phyloP scores from a whole-genome alignment of 2,113 vertebrate species.

The Cnemophilus loriae region DNA sequence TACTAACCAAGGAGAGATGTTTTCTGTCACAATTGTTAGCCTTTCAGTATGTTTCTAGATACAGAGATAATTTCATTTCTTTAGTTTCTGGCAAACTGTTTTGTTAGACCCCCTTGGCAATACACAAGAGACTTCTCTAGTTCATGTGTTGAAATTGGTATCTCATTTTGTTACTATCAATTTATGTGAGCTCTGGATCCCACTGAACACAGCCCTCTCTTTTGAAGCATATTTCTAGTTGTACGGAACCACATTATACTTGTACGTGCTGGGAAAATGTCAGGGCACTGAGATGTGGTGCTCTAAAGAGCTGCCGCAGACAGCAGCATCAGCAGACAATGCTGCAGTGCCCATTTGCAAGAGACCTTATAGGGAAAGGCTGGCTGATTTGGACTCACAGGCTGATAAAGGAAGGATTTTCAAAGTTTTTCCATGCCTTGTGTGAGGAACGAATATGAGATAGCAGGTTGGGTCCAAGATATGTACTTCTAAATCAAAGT shows the following conservation, averaged over 20 bases:
- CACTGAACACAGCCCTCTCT: neutral
- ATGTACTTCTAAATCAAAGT: neutral
- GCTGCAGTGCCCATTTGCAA: neutral
- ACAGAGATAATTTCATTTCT: neutral
- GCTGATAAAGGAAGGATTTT: neutral
- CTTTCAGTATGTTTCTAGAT: constrained; percentile 45
- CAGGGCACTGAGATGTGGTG: neutral
- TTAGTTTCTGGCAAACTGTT: constrained; percentile 17
- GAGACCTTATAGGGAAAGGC: neutral
- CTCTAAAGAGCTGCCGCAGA: neutral
- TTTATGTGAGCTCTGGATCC: neutral
- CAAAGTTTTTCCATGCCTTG: neutral
- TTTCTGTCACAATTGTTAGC: neutral
- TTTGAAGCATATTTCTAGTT: neutral
- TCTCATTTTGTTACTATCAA: neutral
- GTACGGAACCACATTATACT: neutral
- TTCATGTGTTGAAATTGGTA: neutral
- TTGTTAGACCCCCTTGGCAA: neutral
- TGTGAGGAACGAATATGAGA: neutral
- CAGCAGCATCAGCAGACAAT: neutral
- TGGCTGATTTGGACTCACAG: neutral
- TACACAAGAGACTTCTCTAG: neutral
- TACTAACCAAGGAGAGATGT: neutral
- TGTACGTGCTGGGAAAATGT: neutral
- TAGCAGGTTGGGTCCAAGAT: neutral